Conservation (phyloP, 2,888 invertebrate species). For the Drosophila mimetica region DNA sequence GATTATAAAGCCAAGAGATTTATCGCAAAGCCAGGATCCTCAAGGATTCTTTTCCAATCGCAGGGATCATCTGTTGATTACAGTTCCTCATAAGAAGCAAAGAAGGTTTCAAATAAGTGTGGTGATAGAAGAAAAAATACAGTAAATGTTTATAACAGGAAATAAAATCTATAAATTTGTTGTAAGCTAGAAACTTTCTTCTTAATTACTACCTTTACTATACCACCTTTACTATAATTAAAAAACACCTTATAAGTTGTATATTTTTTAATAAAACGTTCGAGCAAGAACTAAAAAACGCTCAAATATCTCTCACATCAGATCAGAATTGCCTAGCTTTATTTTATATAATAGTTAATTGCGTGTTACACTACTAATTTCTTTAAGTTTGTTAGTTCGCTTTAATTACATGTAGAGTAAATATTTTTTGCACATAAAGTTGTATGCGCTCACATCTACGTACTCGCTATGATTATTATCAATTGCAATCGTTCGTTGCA, state of each 20-base stretch:
- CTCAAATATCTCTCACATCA: slow-evolving; percentile 55
- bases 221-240: no score
- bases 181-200: not conserved
- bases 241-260: slow-evolving; percentile 50
- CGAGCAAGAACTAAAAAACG: slow-evolving; percentile 49
- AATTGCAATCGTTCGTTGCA: slow-evolving; percentile 60
- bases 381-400: slow-evolving; percentile 57
- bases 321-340: slow-evolving; percentile 70
- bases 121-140: not conserved
- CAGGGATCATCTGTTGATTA: not conserved
- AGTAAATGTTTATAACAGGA: not conserved
- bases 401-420: slow-evolving; percentile 76
- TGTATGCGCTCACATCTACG: slow-evolving; percentile 50
- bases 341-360: slow-evolving; percentile 74
- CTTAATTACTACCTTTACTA: no score
- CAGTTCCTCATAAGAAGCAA: not conserved
- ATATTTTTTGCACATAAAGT: slow-evolving; percentile 53
- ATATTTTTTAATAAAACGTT: slow-evolving; percentile 58
- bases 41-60: not conserved
- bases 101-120: not conserved
- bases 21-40: not conserved
- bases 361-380: slow-evolving; percentile 77
- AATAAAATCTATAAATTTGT: not conserved
- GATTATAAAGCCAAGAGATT: not conserved
- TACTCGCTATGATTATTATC: slow-evolving; percentile 64